A percentile compares a stretch with the other conserved stretches of the same genome.
Evolutionary conservation across 1,140 invertebrate species (phyloP).

Genomic region (Papilio polyxenes): DNA sequence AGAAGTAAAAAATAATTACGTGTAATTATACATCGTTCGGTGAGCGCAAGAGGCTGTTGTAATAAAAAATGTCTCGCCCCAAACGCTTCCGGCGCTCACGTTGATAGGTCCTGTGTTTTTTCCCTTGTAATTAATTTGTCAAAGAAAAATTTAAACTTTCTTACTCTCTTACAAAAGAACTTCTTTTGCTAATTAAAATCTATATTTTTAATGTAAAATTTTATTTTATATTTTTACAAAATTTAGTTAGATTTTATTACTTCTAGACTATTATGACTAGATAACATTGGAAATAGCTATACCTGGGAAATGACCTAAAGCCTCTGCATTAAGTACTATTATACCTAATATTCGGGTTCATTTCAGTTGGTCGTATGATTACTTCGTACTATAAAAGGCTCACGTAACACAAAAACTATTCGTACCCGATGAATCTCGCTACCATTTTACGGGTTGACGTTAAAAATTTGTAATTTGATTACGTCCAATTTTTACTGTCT

Average conservation of each 20-base stretch:
- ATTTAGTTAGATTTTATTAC: too few relatives aligned
- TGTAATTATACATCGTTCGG: slow-evolving; percentile 13
- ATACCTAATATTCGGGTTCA: too few relatives aligned
- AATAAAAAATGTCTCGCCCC: slow-evolving; percentile 20
- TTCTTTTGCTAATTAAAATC: slow-evolving; percentile 10
- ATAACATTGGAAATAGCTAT: too few relatives aligned
- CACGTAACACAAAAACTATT: not conserved
- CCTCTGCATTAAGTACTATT: too few relatives aligned
- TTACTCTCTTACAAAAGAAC: not conserved
- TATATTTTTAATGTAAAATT: not conserved
- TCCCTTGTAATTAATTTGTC: slow-evolving; percentile 23
- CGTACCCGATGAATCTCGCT: slow-evolving; percentile 1
- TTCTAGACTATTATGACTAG: too few relatives aligned
- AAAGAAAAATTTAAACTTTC: slow-evolving; percentile 9
- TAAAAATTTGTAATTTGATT: slow-evolving; percentile 25
- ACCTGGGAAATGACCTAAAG: too few relatives aligned
- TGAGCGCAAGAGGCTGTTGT: not conserved
- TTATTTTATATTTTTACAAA: not conserved
- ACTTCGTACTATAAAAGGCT: not conserved
- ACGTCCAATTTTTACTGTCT: slow-evolving; percentile 21
- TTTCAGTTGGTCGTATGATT: too few relatives aligned
- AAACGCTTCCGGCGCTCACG: slow-evolving; percentile 17
- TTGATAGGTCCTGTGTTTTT: slow-evolving; percentile 16
- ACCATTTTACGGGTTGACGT: slow-evolving; percentile 14
- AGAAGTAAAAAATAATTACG: slow-evolving; percentile 23